These are phyloP conservation scores for Oscheius sp. DNA, from an alignment of 2,888 invertebrate species.

Conservation along the genomic window DNA sequence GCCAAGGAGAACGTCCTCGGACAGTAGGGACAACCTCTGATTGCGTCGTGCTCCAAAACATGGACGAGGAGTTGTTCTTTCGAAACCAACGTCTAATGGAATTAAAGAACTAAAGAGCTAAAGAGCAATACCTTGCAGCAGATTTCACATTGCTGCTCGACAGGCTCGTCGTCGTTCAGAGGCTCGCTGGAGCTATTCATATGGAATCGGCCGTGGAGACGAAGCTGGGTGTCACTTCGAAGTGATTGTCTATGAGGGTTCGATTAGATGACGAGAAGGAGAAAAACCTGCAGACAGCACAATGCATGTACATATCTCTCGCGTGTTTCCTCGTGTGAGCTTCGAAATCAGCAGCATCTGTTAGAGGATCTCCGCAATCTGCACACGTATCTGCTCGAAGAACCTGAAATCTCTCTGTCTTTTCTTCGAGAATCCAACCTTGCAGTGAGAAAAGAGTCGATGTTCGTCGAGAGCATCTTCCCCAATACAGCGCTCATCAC, in stretches of 20 bases:
- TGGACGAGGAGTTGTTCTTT: conserved; percentile 26
- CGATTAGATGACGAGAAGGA: no score
- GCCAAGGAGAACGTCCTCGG: conserved; percentile 7
- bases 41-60: conserved; percentile 27
- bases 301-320: conserved; percentile 32
- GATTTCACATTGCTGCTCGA: conserved; percentile 27
- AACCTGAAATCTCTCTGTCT: no score
- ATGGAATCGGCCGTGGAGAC: conserved; percentile 26
- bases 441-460: conserved; percentile 42
- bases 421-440: no score
- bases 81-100: conserved; percentile 25
- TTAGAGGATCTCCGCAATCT: conserved; percentile 38
- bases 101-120: no score
- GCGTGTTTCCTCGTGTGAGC: conserved; percentile 26
- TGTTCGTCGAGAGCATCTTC: conserved; percentile 51
- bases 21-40: conserved; percentile 23
- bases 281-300: conserved; percentile 30
- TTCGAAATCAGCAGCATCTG: conserved; percentile 20
- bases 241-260: conserved; percentile 31
- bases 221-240: conserved; percentile 25
- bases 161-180: background rate
- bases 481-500: conserved; percentile 44
- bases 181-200: conserved; percentile 18
- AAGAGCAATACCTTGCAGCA: conserved; percentile 20
- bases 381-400: conserved; percentile 41